These are phyloP conservation scores for Enteromius trimaculatus DNA, from an alignment of 2,797 vertebrate genomes.

Conservation along the genomic window DNA sequence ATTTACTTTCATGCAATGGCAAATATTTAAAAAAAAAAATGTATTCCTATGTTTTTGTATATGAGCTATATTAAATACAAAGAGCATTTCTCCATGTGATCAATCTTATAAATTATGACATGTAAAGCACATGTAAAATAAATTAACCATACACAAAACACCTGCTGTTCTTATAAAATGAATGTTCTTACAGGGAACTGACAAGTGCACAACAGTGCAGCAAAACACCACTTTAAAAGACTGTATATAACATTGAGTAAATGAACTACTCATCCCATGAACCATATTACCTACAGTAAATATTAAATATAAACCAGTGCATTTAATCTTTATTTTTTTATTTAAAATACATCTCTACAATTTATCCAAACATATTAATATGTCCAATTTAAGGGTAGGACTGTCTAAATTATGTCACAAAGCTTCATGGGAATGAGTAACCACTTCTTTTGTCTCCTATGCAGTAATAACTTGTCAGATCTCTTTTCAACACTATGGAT, in stretches of 20 bases:
- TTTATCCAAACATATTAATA: background rate
- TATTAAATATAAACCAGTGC: background rate
- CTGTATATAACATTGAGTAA: background rate
- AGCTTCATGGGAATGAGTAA: background rate
- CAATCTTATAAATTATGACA: constrained; percentile 41
- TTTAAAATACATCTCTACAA: background rate
- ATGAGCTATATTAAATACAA: constrained; percentile 21
- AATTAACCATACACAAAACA: constrained; percentile 28
- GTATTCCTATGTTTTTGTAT: constrained; percentile 6
- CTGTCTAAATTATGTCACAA: background rate
- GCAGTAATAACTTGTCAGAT: background rate
- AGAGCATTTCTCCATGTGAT: constrained; percentile 44
- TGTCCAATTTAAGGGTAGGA: background rate
- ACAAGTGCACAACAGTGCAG: background rate
- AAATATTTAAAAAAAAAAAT: background rate
- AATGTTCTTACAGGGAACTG: background rate
- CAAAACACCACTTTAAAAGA: background rate
- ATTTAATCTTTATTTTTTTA: background rate
- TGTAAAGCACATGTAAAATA: constrained; percentile 37
- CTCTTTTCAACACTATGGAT: background rate
- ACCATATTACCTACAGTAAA: background rate
- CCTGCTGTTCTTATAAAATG: constrained; percentile 27
- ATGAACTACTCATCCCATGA: background rate
- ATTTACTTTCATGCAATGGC: constrained; percentile 13
- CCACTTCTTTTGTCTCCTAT: no score